Evolutionary conservation across 2,888 invertebrate genomes (phyloP).

Genomic region (Caenorhabditis angaria): DNA sequence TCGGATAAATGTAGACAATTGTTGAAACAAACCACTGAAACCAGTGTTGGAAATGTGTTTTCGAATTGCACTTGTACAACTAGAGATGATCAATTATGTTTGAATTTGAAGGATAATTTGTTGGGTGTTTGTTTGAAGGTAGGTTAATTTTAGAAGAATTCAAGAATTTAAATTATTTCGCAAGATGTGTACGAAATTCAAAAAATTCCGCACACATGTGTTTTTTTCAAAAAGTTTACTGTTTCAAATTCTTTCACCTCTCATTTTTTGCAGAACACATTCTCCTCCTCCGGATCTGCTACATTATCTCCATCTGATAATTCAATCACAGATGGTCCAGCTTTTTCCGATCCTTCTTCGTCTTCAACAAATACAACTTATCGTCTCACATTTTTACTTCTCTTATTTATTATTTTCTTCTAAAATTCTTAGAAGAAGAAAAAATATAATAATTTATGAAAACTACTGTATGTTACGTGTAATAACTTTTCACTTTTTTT

Average conservation of each 20-base stretch:
- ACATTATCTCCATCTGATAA: conserved; percentile 40
- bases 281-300: conserved; percentile 19
- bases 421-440: too few species aligned
- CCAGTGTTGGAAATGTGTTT: conserved; percentile 49
- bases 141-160: not conserved
- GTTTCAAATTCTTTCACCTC: not conserved
- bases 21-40: conserved; percentile 42
- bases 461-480: not conserved
- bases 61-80: conserved; percentile 69
- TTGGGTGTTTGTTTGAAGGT: conserved; percentile 56
- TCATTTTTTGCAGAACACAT: conserved; percentile 35
- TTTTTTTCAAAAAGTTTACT: not conserved
- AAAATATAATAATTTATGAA: not conserved
- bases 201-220: not conserved
- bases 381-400: conserved; percentile 10
- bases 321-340: conserved; percentile 45
- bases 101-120: conserved; percentile 60
- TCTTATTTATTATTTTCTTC: conserved; percentile 26
- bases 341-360: conserved; percentile 24
- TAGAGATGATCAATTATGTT: conserved; percentile 68
- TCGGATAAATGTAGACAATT: conserved; percentile 59
- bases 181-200: too few species aligned
- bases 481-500: not conserved
- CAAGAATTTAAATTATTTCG: too few species aligned
- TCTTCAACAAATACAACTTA: conserved; percentile 12